A percentile compares a stretch with the other conserved stretches of the same genome.
These are phyloP conservation scores for Illadopsis cleaveri DNA, from an alignment of 2,113 vertebrate genomes.

Conservation along the genomic window DNA sequence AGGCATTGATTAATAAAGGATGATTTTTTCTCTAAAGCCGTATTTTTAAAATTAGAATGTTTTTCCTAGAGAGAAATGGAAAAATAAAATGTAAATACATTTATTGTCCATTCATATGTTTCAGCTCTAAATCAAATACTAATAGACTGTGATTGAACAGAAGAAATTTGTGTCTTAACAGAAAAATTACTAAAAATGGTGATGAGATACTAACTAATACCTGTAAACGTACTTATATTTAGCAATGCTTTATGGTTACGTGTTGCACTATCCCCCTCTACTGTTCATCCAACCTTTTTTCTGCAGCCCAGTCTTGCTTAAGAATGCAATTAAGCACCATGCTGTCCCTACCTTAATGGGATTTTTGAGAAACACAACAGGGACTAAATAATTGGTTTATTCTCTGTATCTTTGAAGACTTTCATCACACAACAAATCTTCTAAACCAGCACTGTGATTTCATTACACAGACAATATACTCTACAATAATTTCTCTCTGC, in stretches of 20 bases:
- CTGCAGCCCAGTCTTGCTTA: background rate
- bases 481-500: background rate
- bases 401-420: background rate
- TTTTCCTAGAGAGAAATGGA: background rate
- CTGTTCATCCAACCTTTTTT: conserved; percentile 33
- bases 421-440: background rate
- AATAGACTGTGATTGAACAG: background rate
- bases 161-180: background rate
- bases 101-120: background rate
- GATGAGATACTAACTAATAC: background rate
- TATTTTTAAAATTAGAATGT: background rate
- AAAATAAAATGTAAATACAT: conserved; percentile 36
- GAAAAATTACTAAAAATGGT: background rate
- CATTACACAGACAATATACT: background rate
- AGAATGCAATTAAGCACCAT: background rate
- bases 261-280: conserved; percentile 69
- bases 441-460: background rate
- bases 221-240: background rate
- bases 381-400: background rate
- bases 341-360: background rate
- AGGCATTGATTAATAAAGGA: background rate
- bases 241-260: background rate
- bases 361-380: background rate
- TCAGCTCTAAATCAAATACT: conserved; percentile 37
- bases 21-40: background rate